These are phyloP conservation scores for Seriola quinqueradiata DNA, from an alignment of 2,113 vertebrate genomes.

Conservation along the genomic window DNA sequence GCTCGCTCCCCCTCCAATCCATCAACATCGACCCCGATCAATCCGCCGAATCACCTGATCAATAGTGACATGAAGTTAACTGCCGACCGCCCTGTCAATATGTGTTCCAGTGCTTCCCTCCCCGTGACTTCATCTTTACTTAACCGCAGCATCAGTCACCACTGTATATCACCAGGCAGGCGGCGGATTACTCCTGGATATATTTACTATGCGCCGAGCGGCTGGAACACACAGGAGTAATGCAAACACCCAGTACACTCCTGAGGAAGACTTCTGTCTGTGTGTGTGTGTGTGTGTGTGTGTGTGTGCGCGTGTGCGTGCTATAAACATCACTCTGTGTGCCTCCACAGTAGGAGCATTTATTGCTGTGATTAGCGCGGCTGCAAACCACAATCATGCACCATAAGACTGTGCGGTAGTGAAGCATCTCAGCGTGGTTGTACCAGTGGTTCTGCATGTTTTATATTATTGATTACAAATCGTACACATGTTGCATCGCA, in stretches of 20 bases:
- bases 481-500: no score
- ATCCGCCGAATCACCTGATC: conserved; percentile 66
- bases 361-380: not conserved
- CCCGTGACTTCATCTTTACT: conserved; percentile 68
- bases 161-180: conserved; percentile 25
- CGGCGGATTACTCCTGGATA: conserved; percentile 23
- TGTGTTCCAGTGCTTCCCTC: conserved; percentile 3
- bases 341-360: not conserved
- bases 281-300: not conserved
- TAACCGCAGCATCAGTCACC: conserved; percentile 38
- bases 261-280: conserved; percentile 26
- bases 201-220: conserved; percentile 34
- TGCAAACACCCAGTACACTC: conserved; percentile 23
- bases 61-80: conserved; percentile 77
- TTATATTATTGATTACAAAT: no score
- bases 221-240: conserved; percentile 30
- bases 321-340: not conserved
- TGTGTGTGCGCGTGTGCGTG: not conserved
- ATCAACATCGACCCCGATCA: conserved; percentile 67
- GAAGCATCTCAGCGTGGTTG: not conserved
- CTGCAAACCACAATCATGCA: not conserved
- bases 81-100: conserved; percentile 60
- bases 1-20: conserved; percentile 59
- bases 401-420: not conserved
- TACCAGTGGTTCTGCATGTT: not conserved